phyloP scores from a whole-genome alignment of 2,113 vertebrate genomes.

The Ailuropoda melanoleuca region DNA sequence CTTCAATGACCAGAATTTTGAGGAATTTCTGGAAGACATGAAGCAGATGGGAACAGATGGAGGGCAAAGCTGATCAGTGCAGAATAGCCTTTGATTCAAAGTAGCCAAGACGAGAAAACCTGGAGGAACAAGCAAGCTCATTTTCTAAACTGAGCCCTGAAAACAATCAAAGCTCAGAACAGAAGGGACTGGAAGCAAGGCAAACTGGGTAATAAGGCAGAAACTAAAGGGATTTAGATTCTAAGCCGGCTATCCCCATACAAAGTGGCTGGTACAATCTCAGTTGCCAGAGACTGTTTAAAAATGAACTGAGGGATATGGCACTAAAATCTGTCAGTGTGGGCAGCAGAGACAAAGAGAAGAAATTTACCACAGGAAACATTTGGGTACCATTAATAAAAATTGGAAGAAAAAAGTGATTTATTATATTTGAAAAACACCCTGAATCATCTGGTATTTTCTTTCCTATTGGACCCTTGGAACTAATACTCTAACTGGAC shows the following conservation, averaged over 20 bases:
- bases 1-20: slow-evolving; percentile 23
- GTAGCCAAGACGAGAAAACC: background rate
- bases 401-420: background rate
- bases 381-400: background rate
- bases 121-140: slow-evolving; percentile 16
- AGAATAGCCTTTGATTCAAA: slow-evolving; percentile 20
- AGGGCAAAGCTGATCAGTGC: background rate
- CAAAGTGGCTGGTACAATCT: background rate
- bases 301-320: background rate
- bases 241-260: background rate
- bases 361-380: background rate
- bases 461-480: background rate
- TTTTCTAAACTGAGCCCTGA: background rate
- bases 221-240: slow-evolving; percentile 35
- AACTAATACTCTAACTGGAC: background rate
- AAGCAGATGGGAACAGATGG: slow-evolving; percentile 55
- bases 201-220: background rate
- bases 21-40: slow-evolving; percentile 7
- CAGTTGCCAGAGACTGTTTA: background rate
- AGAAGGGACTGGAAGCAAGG: slow-evolving; percentile 35
- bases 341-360: background rate
- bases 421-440: slow-evolving; percentile 11
- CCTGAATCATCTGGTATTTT: background rate
- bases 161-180: slow-evolving; percentile 8
- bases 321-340: background rate